These are phyloP conservation scores for Megamerina dolium DNA, from an alignment of 2,888 invertebrate species.

Conservation along the genomic window DNA sequence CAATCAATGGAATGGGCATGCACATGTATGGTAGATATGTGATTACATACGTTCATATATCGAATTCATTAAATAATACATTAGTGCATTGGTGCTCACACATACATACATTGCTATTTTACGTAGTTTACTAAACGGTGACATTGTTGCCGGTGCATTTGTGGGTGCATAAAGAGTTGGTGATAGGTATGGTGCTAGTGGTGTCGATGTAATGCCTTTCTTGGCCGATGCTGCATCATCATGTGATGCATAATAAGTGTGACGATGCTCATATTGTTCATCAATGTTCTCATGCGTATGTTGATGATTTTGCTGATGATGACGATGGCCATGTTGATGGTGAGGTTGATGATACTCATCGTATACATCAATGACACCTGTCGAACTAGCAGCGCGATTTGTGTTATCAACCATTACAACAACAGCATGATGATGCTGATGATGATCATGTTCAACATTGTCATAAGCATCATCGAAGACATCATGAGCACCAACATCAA, in stretches of 20 bases:
- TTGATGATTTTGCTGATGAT: no score
- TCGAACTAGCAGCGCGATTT: constrained; percentile 10
- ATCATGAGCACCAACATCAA: no score
- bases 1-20: no score
- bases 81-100: no score
- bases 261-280: constrained; percentile 9
- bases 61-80: no score
- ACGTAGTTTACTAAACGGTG: constrained; percentile 15
- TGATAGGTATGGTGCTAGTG: constrained; percentile 13
- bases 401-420: constrained; percentile 32
- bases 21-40: no score
- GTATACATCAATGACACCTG: constrained; percentile 1
- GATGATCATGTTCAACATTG: no score
- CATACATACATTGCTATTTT: constrained; percentile 33
- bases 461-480: constrained; percentile 24
- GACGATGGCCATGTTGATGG: constrained; percentile 28
- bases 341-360: constrained; percentile 23
- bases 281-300: not conserved
- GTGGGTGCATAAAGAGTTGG: constrained; percentile 7
- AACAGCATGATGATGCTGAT: no score
- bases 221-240: constrained; percentile 20
- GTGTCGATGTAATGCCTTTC: constrained; percentile 21
- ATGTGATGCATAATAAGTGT: constrained; percentile 30
- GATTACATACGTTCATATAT: no score
- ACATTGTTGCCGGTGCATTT: constrained; percentile 19